phyloP scores from a whole-genome alignment of 2,113 vertebrate genomes.

The mouse (Mus musculus) region GRCm39 chr2:59989501-59990000 shows the following conservation, averaged over 20 bases:
- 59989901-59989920: not conserved
- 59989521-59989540: conserved; percentile 25
- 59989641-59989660: not conserved
- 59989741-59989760: not conserved
- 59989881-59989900: not conserved
- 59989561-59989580: not conserved
- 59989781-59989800: not conserved
- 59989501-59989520: not conserved
- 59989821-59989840: not conserved
- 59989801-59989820: not conserved
- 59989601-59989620: not conserved
- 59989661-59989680: conserved; percentile 3
- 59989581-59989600: not conserved
- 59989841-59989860: not conserved
- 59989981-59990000: not conserved
- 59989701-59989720: not conserved
- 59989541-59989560: not conserved
- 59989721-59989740: conserved; percentile 26
- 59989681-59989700: not conserved
- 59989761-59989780: not conserved
- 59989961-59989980: not conserved
- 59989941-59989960: not conserved
- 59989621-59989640: not conserved
- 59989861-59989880: not conserved
- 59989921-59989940: not conserved